Conservation (phyloP, 2,888 invertebrate species). For the Drosophila paucipuncta region DNA sequence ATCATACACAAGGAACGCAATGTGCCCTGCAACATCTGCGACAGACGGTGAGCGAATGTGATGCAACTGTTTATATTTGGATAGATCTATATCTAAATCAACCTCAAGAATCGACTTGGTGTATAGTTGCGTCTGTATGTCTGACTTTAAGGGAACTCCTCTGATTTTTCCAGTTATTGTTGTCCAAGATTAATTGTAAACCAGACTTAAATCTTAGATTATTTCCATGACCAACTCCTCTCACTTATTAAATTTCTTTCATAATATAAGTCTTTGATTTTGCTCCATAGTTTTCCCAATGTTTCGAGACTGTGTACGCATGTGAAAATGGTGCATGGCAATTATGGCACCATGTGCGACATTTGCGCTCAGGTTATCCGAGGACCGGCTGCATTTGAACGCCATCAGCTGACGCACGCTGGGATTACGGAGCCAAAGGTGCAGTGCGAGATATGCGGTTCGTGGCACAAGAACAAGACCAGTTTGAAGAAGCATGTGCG, state of each 20-base stretch:
- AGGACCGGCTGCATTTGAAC: constrained; percentile 82
- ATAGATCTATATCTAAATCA: not conserved
- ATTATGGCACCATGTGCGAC: constrained; percentile 83
- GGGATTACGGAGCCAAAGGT: constrained; percentile 82
- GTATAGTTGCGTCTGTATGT: no score
- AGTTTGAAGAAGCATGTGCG: constrained; percentile 83
- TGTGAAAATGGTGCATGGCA: constrained; percentile 75
- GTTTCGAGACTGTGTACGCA: constrained; percentile 79
- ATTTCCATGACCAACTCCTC: not conserved
- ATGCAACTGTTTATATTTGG: constrained; percentile 13
- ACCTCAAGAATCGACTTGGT: not conserved
- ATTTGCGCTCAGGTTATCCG: constrained; percentile 84
- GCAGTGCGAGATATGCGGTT: constrained; percentile 83
- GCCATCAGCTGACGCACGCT: constrained; percentile 82
- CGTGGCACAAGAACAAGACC: constrained; percentile 84
- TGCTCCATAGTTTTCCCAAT: constrained; percentile 76
- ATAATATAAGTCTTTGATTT: not conserved
- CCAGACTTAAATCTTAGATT: not conserved
- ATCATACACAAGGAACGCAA: constrained; percentile 74
- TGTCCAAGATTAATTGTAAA: not conserved
- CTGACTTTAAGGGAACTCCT: not conserved
- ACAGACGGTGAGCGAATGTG: constrained; percentile 75
- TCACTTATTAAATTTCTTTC: not conserved
- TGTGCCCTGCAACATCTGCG: constrained; percentile 81
- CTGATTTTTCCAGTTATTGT: not conserved